Evolutionary conservation across 2,888 invertebrate species (phyloP), one percentile per base, ranked within the genome.

Genomic region (Epinotia bilunana): DNA sequence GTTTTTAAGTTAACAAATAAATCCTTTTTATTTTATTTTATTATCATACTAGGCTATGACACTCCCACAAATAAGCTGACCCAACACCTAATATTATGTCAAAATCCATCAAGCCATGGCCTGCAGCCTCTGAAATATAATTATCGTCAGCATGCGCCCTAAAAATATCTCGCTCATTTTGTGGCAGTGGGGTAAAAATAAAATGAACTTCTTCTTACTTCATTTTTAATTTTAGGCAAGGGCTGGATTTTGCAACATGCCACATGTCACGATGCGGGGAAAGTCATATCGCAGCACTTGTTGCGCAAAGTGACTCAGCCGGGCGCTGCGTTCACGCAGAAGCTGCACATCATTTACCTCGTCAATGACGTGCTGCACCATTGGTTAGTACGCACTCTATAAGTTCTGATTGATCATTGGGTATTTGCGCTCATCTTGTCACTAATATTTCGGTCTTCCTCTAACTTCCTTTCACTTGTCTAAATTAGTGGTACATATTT

Each of bases 341-440:
- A 99, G 91, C 96, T 99, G 76, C 99, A 99, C 95, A 96, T 99
- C 90, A 98, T 99, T 89, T 99, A 99, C 95, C 95, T 99, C 86
- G 98, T 99, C 84, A 99, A 99, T 95, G 99, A 99, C 95, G 97
- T 99, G 78, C 95, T 99, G 72, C 99, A 99, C 93, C 99, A 99
- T 94, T 98, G 98, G 98, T 98, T 96, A 96, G 96, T 96, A 89
- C 80, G 23, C 55, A 67, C 28, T 65, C 58, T 28, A 16, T n/a
- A n/a, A n/a, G 18, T 69, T 69, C 46, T 39, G 3, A 65, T 55
- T 33, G 12, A 3, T 23, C 46, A 49, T 63, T 28, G 46, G 74
- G 63, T 70, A 33, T 61, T 61, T 58, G 20, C 60, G 28, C 20
- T 49, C 58, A 64, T 70, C 20, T 49, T 58, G 69, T 74, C 49